Base-by-base conservation (phyloP, 2,888 invertebrate species). In the Protophormia terraenovae region DNA sequence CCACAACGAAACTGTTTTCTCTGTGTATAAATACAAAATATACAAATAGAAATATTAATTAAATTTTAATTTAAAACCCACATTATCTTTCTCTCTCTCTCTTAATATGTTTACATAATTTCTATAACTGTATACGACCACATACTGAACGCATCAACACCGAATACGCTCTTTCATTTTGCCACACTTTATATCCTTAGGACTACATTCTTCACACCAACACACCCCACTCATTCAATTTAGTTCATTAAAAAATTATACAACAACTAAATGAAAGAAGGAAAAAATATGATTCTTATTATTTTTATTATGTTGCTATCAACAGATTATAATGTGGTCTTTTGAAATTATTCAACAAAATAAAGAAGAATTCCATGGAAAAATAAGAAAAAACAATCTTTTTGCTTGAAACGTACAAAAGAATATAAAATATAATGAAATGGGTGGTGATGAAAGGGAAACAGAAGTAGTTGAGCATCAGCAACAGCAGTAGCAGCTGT, bases 311-410 rank as follows among this genome's bases (percentile, higher is more conserved):
- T 45, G 14, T 55, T 22, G 53, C 79, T 73, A 79, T 79, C 73
- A 73, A 69, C 73, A 75, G 79, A 79, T 83, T 75, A 79, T 67
- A 69, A 75, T 79, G 78, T 24, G 73, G 75, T 71, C 53, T 53
- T 82, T 82, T 69, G 22, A 50, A 81, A 60, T 80, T 66, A 45
- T 45, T 80, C 72, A 62, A 55, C 55, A 24, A 45, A 81, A 69
- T 50, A 71, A 22, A 38, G 24, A 73, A 35, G 19, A 69, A 80
- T 67, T 58, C n/a, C 16, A 12, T 29, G 22, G 73, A 50, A 75
- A 24, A 60, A 10, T 16, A 55, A 32, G 16, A 22, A 73, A 47
- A 35, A 32, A 19, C 35, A 47, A 47, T 47, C 29, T 45, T 67
- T 47, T 76, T 12, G 38, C 14, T 41, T 1, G 16, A 32, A 79